Evolutionary conservation across 37 sponge, comb jelly and placozoan genomes (phyloP).

Genomic region (Oopsacas minuta): DNA sequence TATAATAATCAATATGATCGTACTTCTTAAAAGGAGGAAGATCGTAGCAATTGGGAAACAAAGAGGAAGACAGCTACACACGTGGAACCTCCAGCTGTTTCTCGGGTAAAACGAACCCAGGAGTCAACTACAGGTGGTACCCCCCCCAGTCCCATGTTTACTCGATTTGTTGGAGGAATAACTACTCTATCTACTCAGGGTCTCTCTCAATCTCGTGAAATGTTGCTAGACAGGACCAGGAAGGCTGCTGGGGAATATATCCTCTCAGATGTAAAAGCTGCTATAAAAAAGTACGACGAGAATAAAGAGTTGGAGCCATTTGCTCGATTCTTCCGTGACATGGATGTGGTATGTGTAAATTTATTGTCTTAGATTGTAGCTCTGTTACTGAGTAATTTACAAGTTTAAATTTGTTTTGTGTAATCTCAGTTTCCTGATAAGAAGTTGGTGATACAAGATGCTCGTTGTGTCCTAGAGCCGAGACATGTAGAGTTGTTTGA

Average conservation of each 20-base stretch:
- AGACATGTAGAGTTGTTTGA: neutral
- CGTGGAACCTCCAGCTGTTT: neutral
- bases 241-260: neutral
- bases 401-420: neutral
- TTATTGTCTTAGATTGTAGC: neutral
- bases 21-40: too few species aligned
- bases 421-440: neutral
- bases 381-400: neutral
- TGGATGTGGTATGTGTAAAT: neutral
- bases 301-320: neutral
- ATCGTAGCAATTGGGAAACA: neutral
- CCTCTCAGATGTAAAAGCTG: neutral
- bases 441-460: neutral
- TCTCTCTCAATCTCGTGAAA: neutral
- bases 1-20: too few species aligned
- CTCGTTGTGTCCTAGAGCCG: neutral
- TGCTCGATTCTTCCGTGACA: slow-evolving; percentile 1
- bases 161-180: neutral
- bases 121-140: neutral
- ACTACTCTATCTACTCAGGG: neutral
- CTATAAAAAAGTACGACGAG: neutral
- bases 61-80: neutral
- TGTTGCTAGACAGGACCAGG: neutral
- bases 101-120: neutral
- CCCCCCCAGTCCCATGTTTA: neutral